These are phyloP conservation scores for Neopelma chrysocephalum DNA, from an alignment of 2,797 vertebrate species.

Conservation along the genomic window DNA sequence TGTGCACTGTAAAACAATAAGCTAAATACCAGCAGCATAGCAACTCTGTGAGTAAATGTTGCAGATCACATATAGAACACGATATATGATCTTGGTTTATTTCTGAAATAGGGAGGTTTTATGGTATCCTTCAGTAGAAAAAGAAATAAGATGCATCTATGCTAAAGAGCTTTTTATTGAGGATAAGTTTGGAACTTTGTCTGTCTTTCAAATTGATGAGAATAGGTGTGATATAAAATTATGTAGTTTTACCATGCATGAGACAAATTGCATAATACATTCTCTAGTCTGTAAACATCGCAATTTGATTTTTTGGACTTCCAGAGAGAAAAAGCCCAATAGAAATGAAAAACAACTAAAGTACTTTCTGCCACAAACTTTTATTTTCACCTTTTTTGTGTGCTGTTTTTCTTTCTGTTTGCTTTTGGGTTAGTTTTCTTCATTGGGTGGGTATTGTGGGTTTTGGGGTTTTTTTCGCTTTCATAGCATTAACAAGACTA, in stretches of 20 bases:
- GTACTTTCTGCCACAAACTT: neutral
- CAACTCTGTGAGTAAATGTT: neutral
- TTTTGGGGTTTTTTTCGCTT: neutral
- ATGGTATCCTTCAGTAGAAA: neutral
- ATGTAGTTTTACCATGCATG: neutral
- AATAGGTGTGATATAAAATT: neutral
- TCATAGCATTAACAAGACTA: neutral
- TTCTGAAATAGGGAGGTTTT: neutral
- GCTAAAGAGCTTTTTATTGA: neutral
- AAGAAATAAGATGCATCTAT: neutral
- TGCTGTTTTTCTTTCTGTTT: neutral
- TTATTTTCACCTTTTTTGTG: neutral
- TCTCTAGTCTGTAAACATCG: neutral
- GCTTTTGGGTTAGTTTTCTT: neutral
- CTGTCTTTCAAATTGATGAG: neutral
- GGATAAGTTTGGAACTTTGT: neutral
- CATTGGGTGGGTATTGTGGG: rapidly evolving
- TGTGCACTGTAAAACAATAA: neutral
- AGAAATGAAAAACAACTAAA: neutral
- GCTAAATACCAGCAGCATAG: neutral
- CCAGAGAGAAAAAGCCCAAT: neutral
- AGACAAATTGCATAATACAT: neutral
- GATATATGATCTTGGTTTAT: neutral
- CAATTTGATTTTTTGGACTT: neutral
- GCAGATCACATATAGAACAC: neutral